Evolutionary conservation across 35 echinoderm and acorn worm genomes (phyloP), one percentile per base, ranked within the genome.

Genomic region (Apostichopus parvimensis): DNA sequence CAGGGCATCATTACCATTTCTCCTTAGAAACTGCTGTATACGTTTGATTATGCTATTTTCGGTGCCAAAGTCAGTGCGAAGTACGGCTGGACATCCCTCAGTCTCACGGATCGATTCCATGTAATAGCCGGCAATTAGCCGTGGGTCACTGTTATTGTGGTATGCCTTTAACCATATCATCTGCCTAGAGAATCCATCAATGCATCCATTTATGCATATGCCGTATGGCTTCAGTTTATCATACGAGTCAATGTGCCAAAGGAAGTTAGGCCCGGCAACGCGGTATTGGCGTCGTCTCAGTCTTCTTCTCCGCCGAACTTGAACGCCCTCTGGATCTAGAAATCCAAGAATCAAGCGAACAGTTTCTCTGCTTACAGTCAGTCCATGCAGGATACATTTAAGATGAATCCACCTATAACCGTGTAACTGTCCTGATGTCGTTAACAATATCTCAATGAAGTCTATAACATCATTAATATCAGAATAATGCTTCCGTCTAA

Each of bases 241-340:
- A 78, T 96, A 96, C 6, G 75, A 91, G 77, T 96, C 95, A 22
- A 94, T 21, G 54, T 96, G 95, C 95, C 95, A 96, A 1, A 88
- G 53, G 57, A 73, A 94, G 61, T 96, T 94, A 56, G 95, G 75
- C 23, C 95, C 95, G 18, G 15, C 9, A 28, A 60, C 83, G 71
- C 26, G 9, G 75, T 96, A 94, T 62, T 58, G 78, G 18, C 91
- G 82, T 34, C 89, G 58, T 13, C 17, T 56, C 34, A 96, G 68
- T 60, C 93, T 82, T 84, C 88, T 78, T 26, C 80, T 73, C 83
- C 68, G 21, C 25, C 92, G 78, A 28, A 57, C 9, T 73, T 34
- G 21, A 21, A 94, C 90, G 25, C 88, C 90, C 18, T 92, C 82
- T 20, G 93, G 93, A 82, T 96, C 93, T 34, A 96, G 83, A 77